These are phyloP conservation scores for Castor canadensis DNA, from an alignment of 2,113 vertebrate genomes.

Conservation along the genomic window DNA sequence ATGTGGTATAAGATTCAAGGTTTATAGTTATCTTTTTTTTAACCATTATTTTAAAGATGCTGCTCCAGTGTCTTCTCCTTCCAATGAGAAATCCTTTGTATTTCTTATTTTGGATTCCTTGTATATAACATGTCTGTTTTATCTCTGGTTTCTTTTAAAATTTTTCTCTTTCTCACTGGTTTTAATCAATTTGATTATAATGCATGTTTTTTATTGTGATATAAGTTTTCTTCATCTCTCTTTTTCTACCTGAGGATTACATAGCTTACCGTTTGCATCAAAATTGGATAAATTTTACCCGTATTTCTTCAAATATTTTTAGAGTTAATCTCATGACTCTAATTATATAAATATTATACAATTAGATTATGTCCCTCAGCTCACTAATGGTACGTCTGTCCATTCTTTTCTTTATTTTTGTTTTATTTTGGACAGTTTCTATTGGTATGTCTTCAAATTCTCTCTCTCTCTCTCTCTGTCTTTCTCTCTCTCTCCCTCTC, in stretches of 20 bases:
- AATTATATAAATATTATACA: not conserved
- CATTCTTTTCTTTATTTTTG: not conserved
- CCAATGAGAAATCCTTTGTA: not conserved
- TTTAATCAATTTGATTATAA: not conserved
- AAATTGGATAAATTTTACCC: not conserved
- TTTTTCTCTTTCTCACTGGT: not conserved
- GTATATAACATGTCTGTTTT: not conserved
- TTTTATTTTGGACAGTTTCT: not conserved
- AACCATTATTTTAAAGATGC: not conserved
- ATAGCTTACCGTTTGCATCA: not conserved
- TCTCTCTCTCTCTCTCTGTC: not conserved
- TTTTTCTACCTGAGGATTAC: not conserved
- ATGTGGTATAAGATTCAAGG: not conserved
- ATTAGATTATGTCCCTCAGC: not conserved
- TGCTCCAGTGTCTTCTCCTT: not conserved
- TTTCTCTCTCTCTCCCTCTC: not conserved
- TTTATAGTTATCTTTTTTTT: not conserved
- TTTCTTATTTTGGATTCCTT: conserved; percentile 23
- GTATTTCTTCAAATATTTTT: not conserved
- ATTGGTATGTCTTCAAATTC: too few species aligned
- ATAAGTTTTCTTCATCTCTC: not conserved
- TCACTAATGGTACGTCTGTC: not conserved
- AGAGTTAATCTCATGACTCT: not conserved
- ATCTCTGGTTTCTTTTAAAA: not conserved
- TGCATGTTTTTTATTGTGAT: not conserved